Evolutionary conservation across 2,888 invertebrate species (phyloP).

Genomic region (Anticlea derivata): DNA sequence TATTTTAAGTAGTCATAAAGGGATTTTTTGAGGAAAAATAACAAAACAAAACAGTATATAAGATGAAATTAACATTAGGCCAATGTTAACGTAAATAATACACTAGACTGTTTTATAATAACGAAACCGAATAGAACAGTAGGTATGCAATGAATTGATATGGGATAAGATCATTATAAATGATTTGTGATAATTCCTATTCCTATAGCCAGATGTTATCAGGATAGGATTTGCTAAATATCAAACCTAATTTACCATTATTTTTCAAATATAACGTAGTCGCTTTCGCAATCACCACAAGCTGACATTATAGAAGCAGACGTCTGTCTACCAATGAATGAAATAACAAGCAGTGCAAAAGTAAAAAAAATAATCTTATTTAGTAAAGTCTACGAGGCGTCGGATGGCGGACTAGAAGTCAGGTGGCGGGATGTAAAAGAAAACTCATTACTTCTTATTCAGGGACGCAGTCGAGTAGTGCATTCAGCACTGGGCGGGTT

Average conservation of each 20-base stretch:
- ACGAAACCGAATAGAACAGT: too few relatives aligned
- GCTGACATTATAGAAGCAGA: slow-evolving; percentile 32
- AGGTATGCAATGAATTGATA: too few relatives aligned
- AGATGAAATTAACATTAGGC: too few relatives aligned
- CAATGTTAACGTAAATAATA: too few relatives aligned
- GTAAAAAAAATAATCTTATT: slow-evolving; percentile 76
- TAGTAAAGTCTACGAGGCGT: slow-evolving; percentile 65
- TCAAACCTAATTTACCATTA: slow-evolving; percentile 16
- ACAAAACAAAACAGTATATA: too few relatives aligned
- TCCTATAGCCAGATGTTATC: too few relatives aligned
- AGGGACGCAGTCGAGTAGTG: slow-evolving; percentile 49
- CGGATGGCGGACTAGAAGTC: slow-evolving; percentile 66
- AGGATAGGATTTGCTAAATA: background rate
- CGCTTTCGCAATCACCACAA: slow-evolving; percentile 27
- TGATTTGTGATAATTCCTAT: too few relatives aligned
- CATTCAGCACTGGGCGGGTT: slow-evolving; percentile 48
- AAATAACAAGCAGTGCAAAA: slow-evolving; percentile 42
- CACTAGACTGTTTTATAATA: too few relatives aligned
- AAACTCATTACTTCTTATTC: slow-evolving; percentile 82
- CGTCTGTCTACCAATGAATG: slow-evolving; percentile 33
- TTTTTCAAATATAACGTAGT: slow-evolving; percentile 30
- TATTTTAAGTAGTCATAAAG: too few relatives aligned
- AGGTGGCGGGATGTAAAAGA: slow-evolving; percentile 75
- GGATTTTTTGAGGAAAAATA: too few relatives aligned
- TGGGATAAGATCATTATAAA: too few relatives aligned